Percentiles rank a stretch among this genome's conserved stretches.
Conservation (phyloP, 64 coral and sea anemone species). For the Catalaphyllia jardinei region DNA sequence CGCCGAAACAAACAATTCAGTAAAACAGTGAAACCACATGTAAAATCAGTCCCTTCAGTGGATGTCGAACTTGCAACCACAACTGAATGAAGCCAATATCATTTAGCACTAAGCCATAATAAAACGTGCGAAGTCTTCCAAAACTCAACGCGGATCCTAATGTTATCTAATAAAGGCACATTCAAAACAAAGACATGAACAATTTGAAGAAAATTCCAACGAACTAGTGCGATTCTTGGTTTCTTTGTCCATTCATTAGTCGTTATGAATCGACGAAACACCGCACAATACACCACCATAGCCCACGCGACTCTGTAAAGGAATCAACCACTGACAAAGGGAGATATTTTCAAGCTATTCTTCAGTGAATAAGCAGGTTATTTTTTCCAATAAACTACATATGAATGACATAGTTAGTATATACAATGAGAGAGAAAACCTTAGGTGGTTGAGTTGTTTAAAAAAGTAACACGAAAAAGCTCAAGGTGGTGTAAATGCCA, state of each 20-base stretch:
- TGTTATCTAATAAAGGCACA: background rate
- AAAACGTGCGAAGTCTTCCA: background rate
- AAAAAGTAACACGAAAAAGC: constrained; percentile 15
- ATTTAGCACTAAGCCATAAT: background rate
- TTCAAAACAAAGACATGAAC: constrained; percentile 1
- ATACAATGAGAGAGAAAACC: constrained; percentile 33
- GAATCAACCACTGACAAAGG: constrained; percentile 17
- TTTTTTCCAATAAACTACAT: constrained; percentile 11
- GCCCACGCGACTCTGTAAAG: constrained; percentile 34
- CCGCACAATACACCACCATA: constrained; percentile 14
- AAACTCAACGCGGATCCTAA: background rate
- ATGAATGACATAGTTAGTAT: constrained; percentile 51
- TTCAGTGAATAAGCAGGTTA: background rate
- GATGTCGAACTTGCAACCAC: no score
- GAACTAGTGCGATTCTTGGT: background rate
- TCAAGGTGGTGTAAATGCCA: background rate
- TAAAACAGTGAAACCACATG: background rate
- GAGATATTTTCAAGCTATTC: constrained; percentile 21
- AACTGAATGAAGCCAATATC: background rate
- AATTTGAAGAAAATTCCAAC: background rate
- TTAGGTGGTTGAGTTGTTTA: background rate
- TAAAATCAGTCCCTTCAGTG: background rate
- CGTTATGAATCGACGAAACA: background rate
- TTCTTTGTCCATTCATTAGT: background rate
- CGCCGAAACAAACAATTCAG: background rate